A percentile compares a stretch with the other conserved stretches of the same genome.
phyloP scores from a whole-genome alignment of 2,797 vertebrate species.

The Mus spretus region DNA sequence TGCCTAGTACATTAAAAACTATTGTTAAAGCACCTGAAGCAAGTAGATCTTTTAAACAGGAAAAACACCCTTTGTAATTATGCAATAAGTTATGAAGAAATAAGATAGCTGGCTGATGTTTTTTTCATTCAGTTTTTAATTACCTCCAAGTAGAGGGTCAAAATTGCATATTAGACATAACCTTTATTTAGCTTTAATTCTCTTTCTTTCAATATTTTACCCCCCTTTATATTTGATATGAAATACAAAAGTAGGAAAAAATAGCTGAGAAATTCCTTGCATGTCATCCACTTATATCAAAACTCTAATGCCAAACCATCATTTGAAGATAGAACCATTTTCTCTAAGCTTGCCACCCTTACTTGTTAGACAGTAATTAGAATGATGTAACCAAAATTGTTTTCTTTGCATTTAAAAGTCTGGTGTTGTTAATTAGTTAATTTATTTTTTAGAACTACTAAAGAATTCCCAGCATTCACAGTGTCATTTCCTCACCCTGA shows the following conservation, averaged over 20 bases:
- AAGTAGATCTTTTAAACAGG: background rate
- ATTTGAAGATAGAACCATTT: conserved; percentile 31
- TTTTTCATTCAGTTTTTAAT: conserved; percentile 63
- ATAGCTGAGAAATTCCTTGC: conserved; percentile 55
- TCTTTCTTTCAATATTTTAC: conserved; percentile 39
- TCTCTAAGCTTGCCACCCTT: background rate
- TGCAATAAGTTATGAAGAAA: conserved; percentile 43
- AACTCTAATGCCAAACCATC: conserved; percentile 14
- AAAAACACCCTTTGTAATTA: conserved; percentile 31
- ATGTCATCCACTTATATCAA: conserved; percentile 23
- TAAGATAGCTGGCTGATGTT: conserved; percentile 31
- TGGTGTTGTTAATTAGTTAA: conserved; percentile 51
- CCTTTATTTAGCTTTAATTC: conserved; percentile 48
- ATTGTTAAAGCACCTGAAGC: conserved; percentile 52
- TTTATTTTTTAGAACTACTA: conserved; percentile 75
- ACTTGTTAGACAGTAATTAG: conserved; percentile 5
- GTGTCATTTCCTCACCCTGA: conserved; percentile 50
- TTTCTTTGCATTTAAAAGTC: conserved; percentile 56
- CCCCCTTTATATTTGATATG: conserved; percentile 14
- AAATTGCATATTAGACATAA: conserved; percentile 43
- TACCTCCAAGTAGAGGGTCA: conserved; percentile 37
- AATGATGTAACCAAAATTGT: conserved; percentile 20
- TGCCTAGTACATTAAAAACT: conserved; percentile 42
- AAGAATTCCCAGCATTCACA: conserved; percentile 46
- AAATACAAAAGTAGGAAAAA: conserved; percentile 55